phyloP scores from a whole-genome alignment of 2,113 vertebrate genomes.

The Capreolus pygargus region DNA sequence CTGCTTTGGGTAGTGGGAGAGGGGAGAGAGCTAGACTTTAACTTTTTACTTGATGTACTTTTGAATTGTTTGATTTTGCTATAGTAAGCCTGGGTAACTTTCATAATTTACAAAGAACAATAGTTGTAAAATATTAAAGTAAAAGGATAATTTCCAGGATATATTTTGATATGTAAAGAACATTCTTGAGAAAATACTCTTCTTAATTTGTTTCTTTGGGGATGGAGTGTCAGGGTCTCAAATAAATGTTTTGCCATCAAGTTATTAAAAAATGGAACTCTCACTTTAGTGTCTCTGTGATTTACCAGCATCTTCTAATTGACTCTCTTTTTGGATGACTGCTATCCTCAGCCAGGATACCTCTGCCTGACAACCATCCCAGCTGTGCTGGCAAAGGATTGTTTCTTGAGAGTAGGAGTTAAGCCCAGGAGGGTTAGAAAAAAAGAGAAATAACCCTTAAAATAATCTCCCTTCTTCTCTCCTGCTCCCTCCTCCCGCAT shows the following conservation, averaged over 20 bases:
- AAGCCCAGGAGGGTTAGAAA: conserved; percentile 27
- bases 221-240: not conserved
- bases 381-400: conserved; percentile 39
- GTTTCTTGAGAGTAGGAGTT: conserved; percentile 56
- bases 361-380: conserved; percentile 40
- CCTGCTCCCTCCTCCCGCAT: not conserved
- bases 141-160: not conserved
- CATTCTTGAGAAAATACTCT: not conserved
- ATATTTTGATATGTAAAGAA: not conserved
- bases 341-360: not conserved
- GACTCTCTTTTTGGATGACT: not conserved
- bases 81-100: not conserved
- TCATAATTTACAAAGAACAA: not conserved
- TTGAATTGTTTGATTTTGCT: not conserved
- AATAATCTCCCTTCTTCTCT: conserved; percentile 38
- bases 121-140: not conserved
- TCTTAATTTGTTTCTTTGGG: not conserved
- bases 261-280: not conserved
- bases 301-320: conserved; percentile 39
- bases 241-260: not conserved
- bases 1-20: not conserved
- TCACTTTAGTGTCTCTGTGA: not conserved
- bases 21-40: not conserved
- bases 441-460: not conserved
- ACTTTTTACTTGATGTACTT: not conserved